Base-by-base conservation (phyloP, 2,113 vertebrate species). In the Bombycilla garrulus region DNA sequence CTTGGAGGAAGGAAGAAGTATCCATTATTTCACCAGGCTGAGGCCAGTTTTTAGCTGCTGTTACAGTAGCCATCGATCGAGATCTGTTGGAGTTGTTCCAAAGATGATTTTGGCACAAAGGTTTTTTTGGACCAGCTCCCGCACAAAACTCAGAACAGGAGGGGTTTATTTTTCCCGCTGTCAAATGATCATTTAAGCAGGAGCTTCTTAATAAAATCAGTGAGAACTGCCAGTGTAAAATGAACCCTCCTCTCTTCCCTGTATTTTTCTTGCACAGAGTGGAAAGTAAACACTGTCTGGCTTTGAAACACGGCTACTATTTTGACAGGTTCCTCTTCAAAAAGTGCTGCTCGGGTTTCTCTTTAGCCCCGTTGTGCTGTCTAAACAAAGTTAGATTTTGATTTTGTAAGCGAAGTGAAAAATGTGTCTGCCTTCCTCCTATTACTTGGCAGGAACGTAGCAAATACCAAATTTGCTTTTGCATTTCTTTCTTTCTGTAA, bases 291-390 rank as follows among this genome's bases (percentile, higher is more conserved):
- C 81, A 60, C 62, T 87, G 92, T 73, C 89, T 91, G 93, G 35
- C 92, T 96, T 93, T 93, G 88, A 92, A 88, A 76, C 67, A 77
- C 6, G 6, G 91, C 90, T 91, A 16, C 90, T 95, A 15, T 90
- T 96, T 97, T 97, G 96, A 96, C 96, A 96, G 69, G 54, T 93
- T 92, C 91, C 87, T 94, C 96, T 81, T 94, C 83, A 91, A 65
- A 83, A 94, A 87, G 83, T 36, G 25, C 72, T 67, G 82, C 91
- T 97, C 9, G 22, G 69, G 89, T 95, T 94, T 90, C 90, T 96
- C 92, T 92, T 96, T 56, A 94, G 90, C 91, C 81, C 40, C n/a
- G 9, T 79, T 77, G 74, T 81, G 62, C 92, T 93, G 88, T 88
- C 93, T 87, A 83, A 95, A 91, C 87, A 83, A 79, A 96, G 95